Conservation (phyloP, 2,113 vertebrate species). For the Ginglymostoma cirratum region DNA sequence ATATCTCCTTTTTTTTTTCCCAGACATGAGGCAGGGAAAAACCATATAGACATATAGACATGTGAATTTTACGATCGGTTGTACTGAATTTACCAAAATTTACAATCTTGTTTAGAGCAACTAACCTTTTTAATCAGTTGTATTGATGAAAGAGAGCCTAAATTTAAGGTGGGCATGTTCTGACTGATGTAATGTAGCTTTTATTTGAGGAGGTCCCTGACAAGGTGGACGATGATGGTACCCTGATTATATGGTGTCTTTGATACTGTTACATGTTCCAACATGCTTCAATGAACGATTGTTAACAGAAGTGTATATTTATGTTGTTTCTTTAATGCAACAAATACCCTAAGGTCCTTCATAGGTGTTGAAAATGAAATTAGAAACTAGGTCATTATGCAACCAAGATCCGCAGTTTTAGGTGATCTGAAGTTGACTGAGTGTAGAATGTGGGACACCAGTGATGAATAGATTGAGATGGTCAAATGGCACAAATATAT, state of each 20-base stretch:
- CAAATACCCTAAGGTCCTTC: not conserved
- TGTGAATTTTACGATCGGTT: not conserved
- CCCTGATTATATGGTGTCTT: not conserved
- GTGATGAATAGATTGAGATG: not conserved
- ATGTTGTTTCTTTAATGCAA: not conserved
- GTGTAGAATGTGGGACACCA: not conserved
- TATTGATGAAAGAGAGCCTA: not conserved
- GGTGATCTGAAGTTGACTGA: not conserved
- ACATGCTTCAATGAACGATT: not conserved
- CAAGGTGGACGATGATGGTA: not conserved
- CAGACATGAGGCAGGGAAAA: not conserved
- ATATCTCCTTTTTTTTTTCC: not conserved
- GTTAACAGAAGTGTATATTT: not conserved
- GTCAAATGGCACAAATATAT: not conserved
- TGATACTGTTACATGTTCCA: not conserved
- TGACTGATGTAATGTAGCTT: not conserved
- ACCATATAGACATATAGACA: not conserved
- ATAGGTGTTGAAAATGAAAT: not conserved
- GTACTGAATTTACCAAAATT: not conserved
- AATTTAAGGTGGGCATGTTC: not conserved
- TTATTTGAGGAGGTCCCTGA: not conserved
- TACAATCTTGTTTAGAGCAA: not conserved
- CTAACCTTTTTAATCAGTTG: not conserved
- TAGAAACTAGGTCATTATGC: not conserved
- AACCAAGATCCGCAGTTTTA: not conserved